These are phyloP conservation scores for Pristionchus maxplancki DNA, from an alignment of 2,888 invertebrate species.

Conservation along the genomic window DNA sequence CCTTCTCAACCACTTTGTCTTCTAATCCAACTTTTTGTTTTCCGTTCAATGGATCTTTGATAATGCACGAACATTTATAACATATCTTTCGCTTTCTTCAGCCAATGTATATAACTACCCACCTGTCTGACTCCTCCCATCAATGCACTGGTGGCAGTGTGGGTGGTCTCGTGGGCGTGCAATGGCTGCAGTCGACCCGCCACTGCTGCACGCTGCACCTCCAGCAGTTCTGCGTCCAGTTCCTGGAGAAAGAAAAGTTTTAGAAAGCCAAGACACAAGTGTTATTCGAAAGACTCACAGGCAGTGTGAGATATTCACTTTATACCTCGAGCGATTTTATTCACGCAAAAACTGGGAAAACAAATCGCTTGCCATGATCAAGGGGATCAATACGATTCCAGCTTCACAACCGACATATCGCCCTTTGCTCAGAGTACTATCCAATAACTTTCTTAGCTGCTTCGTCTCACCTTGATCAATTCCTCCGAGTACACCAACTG, in stretches of 20 bases:
- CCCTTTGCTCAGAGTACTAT: background rate
- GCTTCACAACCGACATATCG: background rate
- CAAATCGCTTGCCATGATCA: background rate
- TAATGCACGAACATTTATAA: background rate
- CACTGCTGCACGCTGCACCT: constrained; percentile 86
- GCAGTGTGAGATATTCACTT: background rate
- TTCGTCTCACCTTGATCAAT: constrained; percentile 59
- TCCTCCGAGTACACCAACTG: constrained; percentile 73
- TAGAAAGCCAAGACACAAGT: too few species aligned
- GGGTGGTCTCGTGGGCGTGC: constrained; percentile 30
- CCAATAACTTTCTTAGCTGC: background rate
- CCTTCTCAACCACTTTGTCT: too few species aligned
- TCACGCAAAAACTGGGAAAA: constrained; percentile 53
- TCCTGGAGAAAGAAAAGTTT: constrained; percentile 55
- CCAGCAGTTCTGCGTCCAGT: constrained; percentile 88
- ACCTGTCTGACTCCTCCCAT: constrained; percentile 48
- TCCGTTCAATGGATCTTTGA: too few species aligned
- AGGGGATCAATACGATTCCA: too few species aligned
- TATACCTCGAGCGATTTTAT: constrained; percentile 81
- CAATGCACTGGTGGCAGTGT: constrained; percentile 19
- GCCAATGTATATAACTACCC: background rate
- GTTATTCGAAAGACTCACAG: too few species aligned
- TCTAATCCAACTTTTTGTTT: too few species aligned
- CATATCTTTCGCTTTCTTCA: background rate
- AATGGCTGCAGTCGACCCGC: constrained; percentile 58